phyloP scores from a whole-genome alignment of 2,888 invertebrate species.

The Drosophila mimetica region DNA sequence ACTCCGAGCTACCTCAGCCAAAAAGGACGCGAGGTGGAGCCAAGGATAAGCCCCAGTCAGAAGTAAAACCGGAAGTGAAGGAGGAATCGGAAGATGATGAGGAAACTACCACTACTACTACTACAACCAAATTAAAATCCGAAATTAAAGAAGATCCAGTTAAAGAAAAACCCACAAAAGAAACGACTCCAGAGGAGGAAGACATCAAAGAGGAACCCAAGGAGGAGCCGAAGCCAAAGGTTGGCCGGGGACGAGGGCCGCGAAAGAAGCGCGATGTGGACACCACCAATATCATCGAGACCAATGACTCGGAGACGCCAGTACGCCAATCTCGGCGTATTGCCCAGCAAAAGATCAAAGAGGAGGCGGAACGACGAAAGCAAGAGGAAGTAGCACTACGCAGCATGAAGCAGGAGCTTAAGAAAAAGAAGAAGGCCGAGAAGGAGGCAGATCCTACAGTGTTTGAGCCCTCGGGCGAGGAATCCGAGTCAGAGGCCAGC shows the following conservation, averaged over 20 bases:
- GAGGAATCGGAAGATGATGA: slow-evolving; percentile 15
- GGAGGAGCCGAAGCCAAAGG: slow-evolving; percentile 17
- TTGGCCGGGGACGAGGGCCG: slow-evolving; percentile 67
- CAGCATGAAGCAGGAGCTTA: slow-evolving; percentile 88
- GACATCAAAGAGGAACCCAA: slow-evolving; percentile 22
- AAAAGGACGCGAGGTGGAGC: slow-evolving; percentile 72
- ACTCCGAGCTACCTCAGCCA: slow-evolving; percentile 72
- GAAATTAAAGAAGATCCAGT: slow-evolving; percentile 15
- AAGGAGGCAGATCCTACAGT: slow-evolving; percentile 82
- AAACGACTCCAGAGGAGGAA: neutral
- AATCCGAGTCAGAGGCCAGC: slow-evolving; percentile 73
- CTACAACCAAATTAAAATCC: slow-evolving; percentile 18
- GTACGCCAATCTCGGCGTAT: slow-evolving; percentile 93
- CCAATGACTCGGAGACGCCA: slow-evolving; percentile 80
- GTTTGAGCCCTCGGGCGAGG: slow-evolving; percentile 73
- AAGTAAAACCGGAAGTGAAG: slow-evolving; percentile 15
- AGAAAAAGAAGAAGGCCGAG: slow-evolving; percentile 85
- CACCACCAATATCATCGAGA: slow-evolving; percentile 82
- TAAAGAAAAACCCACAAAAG: slow-evolving; percentile 6
- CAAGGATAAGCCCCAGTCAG: slow-evolving; percentile 52
- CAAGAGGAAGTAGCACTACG: slow-evolving; percentile 90
- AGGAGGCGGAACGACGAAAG: slow-evolving; percentile 91
- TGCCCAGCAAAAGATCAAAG: slow-evolving; percentile 94
- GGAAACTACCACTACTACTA: neutral
- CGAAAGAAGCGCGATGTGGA: slow-evolving; percentile 82